Evolutionary conservation across 2,797 vertebrate species (phyloP).

Genomic region (Pachyuromys duprasi): DNA sequence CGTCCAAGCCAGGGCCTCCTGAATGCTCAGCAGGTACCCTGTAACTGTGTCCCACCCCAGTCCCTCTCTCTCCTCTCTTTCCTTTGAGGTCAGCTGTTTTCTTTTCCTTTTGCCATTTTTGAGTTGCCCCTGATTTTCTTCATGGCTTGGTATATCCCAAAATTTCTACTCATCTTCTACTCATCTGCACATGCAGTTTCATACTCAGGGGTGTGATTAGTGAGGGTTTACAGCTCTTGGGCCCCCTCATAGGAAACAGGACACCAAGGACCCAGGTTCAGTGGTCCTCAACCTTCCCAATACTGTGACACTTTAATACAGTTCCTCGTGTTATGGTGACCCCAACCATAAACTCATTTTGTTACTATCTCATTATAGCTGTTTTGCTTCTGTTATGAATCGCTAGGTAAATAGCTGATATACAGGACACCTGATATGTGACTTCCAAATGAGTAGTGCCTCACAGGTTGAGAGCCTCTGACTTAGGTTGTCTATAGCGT

Average conservation of each 20-base stretch:
- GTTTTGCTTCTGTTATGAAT: background rate
- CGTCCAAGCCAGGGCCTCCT: background rate
- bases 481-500: background rate
- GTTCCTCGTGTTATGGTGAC: background rate
- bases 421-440: background rate
- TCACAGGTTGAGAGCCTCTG: background rate
- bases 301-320: background rate
- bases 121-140: background rate
- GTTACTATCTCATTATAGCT: background rate
- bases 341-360: background rate
- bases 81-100: background rate
- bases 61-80: constrained; percentile 4
- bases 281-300: background rate
- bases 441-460: too few relatives aligned
- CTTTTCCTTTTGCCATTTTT: background rate
- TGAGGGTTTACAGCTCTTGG: background rate
- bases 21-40: background rate
- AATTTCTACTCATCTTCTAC: background rate
- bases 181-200: background rate
- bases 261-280: background rate
- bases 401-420: background rate
- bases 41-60: background rate
- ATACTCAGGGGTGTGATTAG: background rate
- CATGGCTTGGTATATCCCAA: background rate
- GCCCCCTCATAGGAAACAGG: background rate